Conservation (phyloP, 2,797 vertebrate genomes). For the Alcedo quadribrachys region DNA sequence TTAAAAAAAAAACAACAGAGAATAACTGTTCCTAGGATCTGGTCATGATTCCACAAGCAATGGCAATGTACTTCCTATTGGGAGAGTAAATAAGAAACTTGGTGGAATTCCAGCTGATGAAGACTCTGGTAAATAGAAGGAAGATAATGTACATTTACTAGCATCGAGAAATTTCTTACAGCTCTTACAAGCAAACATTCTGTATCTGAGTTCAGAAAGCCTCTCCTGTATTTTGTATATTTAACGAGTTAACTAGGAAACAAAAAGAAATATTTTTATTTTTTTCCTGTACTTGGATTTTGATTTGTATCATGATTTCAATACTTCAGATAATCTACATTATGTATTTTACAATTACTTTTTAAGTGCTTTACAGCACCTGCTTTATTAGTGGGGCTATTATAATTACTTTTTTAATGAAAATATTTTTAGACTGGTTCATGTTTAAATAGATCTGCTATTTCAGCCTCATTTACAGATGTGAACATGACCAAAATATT, state of each 20-base stretch:
- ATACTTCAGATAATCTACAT: not conserved
- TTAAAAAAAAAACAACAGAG: not conserved
- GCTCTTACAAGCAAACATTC: not conserved
- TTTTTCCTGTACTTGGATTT: not conserved
- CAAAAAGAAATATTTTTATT: not conserved
- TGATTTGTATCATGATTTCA: not conserved
- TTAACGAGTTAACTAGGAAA: not conserved
- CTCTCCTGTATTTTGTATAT: not conserved
- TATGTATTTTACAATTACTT: not conserved
- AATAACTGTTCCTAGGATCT: not conserved
- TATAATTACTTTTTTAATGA: not conserved
- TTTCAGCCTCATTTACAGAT: constrained; percentile 37
- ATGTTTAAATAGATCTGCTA: constrained; percentile 34
- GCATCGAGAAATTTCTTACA: not conserved
- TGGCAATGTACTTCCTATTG: not conserved
- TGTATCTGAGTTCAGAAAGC: not conserved
- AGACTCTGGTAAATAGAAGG: not conserved
- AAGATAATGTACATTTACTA: not conserved
- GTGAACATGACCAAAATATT: constrained; percentile 24
- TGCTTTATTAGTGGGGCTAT: not conserved
- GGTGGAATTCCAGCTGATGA: constrained; percentile 12
- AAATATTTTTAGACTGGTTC: not conserved
- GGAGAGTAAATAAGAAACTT: not conserved
- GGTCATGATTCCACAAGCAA: not conserved
- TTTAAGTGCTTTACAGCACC: not conserved